Conservation (phyloP, 2,797 vertebrate genomes). For the Paratrypauchen microcephalus region DNA sequence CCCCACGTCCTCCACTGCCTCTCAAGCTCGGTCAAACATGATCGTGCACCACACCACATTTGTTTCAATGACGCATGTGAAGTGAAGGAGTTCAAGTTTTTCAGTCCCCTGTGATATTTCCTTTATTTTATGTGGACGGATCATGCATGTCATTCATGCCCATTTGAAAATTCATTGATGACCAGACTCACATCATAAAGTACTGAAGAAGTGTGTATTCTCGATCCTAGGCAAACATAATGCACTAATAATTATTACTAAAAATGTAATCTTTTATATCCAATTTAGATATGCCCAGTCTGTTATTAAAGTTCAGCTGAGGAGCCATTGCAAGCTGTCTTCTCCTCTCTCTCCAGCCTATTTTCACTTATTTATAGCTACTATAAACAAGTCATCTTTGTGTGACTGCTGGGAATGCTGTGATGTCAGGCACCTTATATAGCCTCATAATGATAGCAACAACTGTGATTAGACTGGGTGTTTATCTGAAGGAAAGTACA, state of each 20-base stretch:
- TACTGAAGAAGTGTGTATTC: no score
- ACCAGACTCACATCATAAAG: no score
- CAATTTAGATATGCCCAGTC: background rate
- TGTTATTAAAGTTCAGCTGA: background rate
- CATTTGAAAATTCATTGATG: no score
- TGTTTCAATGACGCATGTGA: no score
- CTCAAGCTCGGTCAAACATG: no score
- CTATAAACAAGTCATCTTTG: slow-evolving; percentile 21
- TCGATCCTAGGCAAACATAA: background rate
- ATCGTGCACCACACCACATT: no score
- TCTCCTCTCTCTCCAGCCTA: background rate
- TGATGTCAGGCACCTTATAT: slow-evolving; percentile 7
- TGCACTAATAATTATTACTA: background rate
- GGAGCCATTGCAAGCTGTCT: slow-evolving; percentile 8
- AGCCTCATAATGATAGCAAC: slow-evolving; percentile 9
- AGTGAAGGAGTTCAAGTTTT: no score
- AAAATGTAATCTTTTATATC: background rate
- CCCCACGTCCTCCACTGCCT: no score
- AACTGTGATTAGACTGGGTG: background rate
- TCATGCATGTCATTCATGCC: no score
- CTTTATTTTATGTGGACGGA: no score
- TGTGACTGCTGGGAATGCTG: slow-evolving; percentile 23
- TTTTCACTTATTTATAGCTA: slow-evolving; percentile 30
- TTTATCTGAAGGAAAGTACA: background rate
- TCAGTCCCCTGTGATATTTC: no score